Base-by-base conservation (phyloP, 1,140 invertebrate species). In the Carcinoscorpius rotundicauda region DNA sequence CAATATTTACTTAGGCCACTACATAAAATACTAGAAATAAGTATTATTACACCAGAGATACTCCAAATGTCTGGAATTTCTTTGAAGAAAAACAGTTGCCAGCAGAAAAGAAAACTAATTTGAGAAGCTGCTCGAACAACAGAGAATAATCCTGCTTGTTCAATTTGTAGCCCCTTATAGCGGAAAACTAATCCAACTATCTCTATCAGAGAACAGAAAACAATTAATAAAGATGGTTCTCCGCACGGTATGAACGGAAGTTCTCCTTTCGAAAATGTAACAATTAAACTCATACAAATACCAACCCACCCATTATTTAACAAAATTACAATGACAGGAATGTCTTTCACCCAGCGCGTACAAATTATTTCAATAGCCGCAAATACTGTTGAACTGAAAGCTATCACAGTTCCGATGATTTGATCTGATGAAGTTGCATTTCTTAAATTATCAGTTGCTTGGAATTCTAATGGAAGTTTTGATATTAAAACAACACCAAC, bases 301-400 rank as follows among this genome's bases (percentile, higher is more conserved):
- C 88, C 88, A 74, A 91, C 88, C 65, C 70, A 68, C 8, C 66
- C 66, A 55, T 62, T 62, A 90, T 89, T 90, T 8, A 86, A 86
- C 87, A 93, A 89, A 49, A 92, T 90, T 5, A 93, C 88, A 66
- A 88, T 89, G 75, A 89, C 91, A 78, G 93, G 89, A 60, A 92
- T 80, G 3, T 85, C 86, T 76, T 93, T 93, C 4, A 95, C 79
- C 8, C 90, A 87, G 66, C 91, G 80, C 52, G 94, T 77, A 58
- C 93, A 75, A 53, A 95, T 86, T 75, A 92, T 93, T 5, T 88
- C 91, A 76, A 90, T 91, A 9, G 91, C 90, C 52, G 89, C 89
- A 74, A 93, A 91, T 62, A 93, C 78, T 50, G 90, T 92, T 0
- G 90, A 88, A 50, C 86, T 82, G 69, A 92, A 86, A 52, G 89